Evolutionary conservation across 2,888 invertebrate species (phyloP), one percentile per base, ranked within the genome.

Genomic region (Pelosia muscerda): DNA sequence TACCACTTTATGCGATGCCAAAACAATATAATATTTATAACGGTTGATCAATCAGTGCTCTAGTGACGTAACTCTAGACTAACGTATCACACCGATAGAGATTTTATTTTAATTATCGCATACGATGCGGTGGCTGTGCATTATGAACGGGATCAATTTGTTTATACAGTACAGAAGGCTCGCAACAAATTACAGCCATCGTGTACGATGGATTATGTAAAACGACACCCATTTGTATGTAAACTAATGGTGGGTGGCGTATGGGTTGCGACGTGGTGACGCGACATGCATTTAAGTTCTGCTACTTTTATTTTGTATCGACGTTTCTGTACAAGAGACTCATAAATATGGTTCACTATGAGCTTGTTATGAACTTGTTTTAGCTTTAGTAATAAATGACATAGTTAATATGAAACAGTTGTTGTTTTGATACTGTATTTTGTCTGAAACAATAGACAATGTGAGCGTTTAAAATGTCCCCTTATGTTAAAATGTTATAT

Each of bases 221-320:
- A 94, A 91, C 93, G 92, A 94, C 85, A 85, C 89, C 93, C 92
- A 94, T 94, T 94, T 94, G 90, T 94, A 94, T 94, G 94, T 92
- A 88, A 94, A 93, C 93, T 92, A 94, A 94, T 93, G 92, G 91
- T 82, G 89, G 88, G 87, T 90, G 90, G 83, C 84, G 86, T 87
- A 87, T 85, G 88, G 84, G 83, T 65, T 85, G 80, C 56, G 69
- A 66, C 65, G 63, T 42, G 77, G 70, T 71, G 73, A 78, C 81
- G 73, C 60, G 75, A 71, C 75, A 76, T 74, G 72, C 74, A 76
- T 76, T 83, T 78, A 66, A 64, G 69, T 78, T 76, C 65, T 75
- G 73, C 22, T 54, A 42, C 57, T 75, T 75, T 72, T 72, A 73
- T 76, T 76, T 78, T 70, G 31, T 13, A 63, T n/a, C 31, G n/a